phyloP scores from a whole-genome alignment of 2,888 invertebrate genomes.

The Glyphotaelius pellucidus region DNA sequence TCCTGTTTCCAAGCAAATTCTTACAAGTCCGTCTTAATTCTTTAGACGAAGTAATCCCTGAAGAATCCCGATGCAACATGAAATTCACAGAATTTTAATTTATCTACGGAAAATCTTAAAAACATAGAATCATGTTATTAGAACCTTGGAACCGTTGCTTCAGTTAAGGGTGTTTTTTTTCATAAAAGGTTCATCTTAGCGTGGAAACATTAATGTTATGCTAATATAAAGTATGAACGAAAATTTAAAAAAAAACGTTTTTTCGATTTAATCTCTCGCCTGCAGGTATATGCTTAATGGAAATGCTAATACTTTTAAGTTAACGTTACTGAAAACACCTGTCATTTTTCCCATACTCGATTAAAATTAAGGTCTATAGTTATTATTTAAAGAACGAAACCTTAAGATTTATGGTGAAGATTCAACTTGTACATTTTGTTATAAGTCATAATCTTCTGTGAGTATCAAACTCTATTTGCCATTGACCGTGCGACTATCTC shows the following conservation, averaged over 20 bases:
- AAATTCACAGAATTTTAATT: not conserved
- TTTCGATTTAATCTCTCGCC: not conserved
- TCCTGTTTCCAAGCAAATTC: not conserved
- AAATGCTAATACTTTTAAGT: not conserved
- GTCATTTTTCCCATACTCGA: not conserved
- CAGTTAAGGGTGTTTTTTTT: not conserved
- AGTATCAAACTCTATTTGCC: too few species aligned
- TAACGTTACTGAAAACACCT: not conserved
- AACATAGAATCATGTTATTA: not conserved
- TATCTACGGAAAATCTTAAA: not conserved
- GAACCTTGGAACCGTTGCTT: not conserved
- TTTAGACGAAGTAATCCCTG: not conserved
- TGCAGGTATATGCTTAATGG: not conserved
- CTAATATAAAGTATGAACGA: not conserved
- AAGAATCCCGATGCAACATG: not conserved
- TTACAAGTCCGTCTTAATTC: not conserved
- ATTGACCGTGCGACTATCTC: too few species aligned
- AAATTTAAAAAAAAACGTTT: not conserved
- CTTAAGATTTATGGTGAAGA: too few species aligned
- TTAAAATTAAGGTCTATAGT: not conserved
- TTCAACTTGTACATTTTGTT: too few species aligned
- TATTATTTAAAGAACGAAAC: not conserved
- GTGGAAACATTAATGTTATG: not conserved
- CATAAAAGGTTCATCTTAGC: not conserved
- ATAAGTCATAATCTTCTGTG: too few species aligned